Conservation (phyloP, 2,888 invertebrate species). For the Chymomyza procnemis region DNA sequence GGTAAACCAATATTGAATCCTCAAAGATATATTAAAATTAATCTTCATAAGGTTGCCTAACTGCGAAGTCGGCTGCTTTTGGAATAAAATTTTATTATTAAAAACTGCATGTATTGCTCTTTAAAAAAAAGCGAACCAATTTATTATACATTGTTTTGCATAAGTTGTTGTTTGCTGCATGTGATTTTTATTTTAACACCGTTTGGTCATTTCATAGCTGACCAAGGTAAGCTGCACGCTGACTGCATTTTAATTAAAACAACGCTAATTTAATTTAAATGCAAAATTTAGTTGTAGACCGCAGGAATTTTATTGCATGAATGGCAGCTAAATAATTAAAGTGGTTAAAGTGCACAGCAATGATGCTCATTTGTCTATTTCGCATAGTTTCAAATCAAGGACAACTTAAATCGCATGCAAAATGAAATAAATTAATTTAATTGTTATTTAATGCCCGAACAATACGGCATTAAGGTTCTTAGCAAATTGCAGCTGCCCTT, state of each 20-base stretch:
- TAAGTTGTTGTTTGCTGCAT: constrained; percentile 51
- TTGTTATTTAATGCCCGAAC: not conserved
- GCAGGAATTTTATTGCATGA: not conserved
- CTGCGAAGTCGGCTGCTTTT: too few relatives aligned
- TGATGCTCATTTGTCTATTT: not conserved
- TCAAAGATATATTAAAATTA: too few relatives aligned
- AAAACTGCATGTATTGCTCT: constrained; percentile 13
- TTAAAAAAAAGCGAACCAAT: constrained; percentile 26
- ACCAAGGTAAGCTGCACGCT: constrained; percentile 17
- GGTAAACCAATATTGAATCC: too few relatives aligned
- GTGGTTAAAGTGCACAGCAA: constrained; percentile 26
- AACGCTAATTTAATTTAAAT: constrained; percentile 14
- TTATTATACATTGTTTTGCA: constrained; percentile 66
- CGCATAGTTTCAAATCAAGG: not conserved
- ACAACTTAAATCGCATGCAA: not conserved
- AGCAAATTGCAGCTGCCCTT: not conserved
- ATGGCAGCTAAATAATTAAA: constrained; percentile 58
- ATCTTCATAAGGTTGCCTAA: too few relatives aligned
- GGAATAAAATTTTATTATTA: too few relatives aligned
- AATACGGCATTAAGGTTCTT: not conserved
- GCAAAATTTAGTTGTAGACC: constrained; percentile 20
- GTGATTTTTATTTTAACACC: constrained; percentile 62
- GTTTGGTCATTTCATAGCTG: constrained; percentile 33
- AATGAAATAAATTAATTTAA: not conserved
- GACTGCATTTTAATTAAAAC: constrained; percentile 43